These are phyloP conservation scores for Oscheius sp. DNA, from an alignment of 2,888 invertebrate genomes.

Conservation along the genomic window DNA sequence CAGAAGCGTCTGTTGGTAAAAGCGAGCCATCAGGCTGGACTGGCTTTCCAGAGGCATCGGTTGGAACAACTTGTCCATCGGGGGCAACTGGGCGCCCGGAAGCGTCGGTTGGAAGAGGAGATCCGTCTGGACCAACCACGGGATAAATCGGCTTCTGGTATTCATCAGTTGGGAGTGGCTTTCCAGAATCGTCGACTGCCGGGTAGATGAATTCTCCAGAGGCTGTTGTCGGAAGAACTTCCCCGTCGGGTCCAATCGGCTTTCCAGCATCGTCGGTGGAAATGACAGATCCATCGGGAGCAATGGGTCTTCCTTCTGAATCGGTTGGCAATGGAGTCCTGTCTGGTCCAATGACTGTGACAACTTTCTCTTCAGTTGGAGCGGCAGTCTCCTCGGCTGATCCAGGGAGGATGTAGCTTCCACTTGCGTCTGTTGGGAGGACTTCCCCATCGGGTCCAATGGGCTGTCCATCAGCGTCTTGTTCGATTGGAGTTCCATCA, in stretches of 20 bases:
- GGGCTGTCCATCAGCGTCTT: slow-evolving; percentile 38
- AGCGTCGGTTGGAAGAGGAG: slow-evolving; percentile 45
- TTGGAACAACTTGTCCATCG: slow-evolving; percentile 3
- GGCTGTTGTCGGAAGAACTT: slow-evolving; percentile 47
- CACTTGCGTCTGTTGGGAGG: slow-evolving; percentile 55
- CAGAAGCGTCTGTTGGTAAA: slow-evolving; percentile 44
- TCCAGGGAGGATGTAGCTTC: slow-evolving; percentile 39
- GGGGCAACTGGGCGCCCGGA: slow-evolving; percentile 36
- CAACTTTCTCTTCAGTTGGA: slow-evolving; percentile 53
- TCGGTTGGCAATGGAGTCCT: slow-evolving; percentile 45
- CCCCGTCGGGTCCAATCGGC: slow-evolving; percentile 44
- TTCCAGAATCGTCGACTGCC: slow-evolving; percentile 11
- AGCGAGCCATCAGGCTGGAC: slow-evolving; percentile 47
- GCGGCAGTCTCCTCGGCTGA: slow-evolving; percentile 17
- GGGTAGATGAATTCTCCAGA: slow-evolving; percentile 33
- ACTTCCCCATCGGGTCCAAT: slow-evolving; percentile 33
- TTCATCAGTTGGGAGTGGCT: slow-evolving; percentile 38
- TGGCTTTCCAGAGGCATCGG: not conserved
- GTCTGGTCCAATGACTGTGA: slow-evolving; percentile 41
- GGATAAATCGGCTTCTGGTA: slow-evolving; percentile 32
- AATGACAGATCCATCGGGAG: slow-evolving; percentile 41
- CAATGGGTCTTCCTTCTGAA: slow-evolving; percentile 38
- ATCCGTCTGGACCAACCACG: slow-evolving; percentile 33
- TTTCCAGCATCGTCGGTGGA: slow-evolving; percentile 38
- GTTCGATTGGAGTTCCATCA: not conserved